Evolutionary conservation across 1,140 invertebrate genomes (phyloP), one percentile per base, ranked within the genome.

Genomic region (Fopius arisanus): DNA sequence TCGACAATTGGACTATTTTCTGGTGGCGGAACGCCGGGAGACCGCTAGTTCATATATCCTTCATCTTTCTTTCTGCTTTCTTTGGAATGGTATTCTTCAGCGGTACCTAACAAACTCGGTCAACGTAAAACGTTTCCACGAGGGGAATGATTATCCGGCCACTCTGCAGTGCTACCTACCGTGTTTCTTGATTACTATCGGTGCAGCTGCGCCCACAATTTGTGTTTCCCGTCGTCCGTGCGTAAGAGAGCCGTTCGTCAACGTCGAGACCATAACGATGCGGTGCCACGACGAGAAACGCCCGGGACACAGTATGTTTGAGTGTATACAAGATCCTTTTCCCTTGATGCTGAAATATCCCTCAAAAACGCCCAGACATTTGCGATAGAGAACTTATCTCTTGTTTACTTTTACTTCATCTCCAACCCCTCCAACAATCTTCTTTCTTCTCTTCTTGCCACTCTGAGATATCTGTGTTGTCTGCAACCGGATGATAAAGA

Each of bases 121-220:
- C 72, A 70, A 67, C 67, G 48, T 69, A 75, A 48, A 72, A 75
- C 14, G 66, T 70, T 71, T 68, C 66, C 70, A 69, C 73, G 54
- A 51, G 73, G 68, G 78, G 78, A 82, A 82, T 84, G 82, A 86
- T 86, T 86, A 85, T 84, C 82, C 81, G 79, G 82, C 79, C 80
- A 83, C 80, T 82, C 81, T 78, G 78, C 78, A 77, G 78, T 74
- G 78, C 82, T 82, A 82, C 81, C 81, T 82, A 82, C 80, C 81
- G 79, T 84, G 83, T 84, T 82, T 81, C 82, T 84, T 84, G 85
- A 86, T 86, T 86, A 82, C 81, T 82, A 86, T 86, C 85, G 81
- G 80, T 77, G 79, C 84, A 86, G 85, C 85, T 86, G 85, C 84
- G 79, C 84, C 83, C 83, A 86, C 84, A 86, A 86, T 86, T 86